Evolutionary conservation across 2,888 invertebrate species (phyloP), one percentile per base, ranked within the genome.

Genomic region (Trachelus troglodyta): DNA sequence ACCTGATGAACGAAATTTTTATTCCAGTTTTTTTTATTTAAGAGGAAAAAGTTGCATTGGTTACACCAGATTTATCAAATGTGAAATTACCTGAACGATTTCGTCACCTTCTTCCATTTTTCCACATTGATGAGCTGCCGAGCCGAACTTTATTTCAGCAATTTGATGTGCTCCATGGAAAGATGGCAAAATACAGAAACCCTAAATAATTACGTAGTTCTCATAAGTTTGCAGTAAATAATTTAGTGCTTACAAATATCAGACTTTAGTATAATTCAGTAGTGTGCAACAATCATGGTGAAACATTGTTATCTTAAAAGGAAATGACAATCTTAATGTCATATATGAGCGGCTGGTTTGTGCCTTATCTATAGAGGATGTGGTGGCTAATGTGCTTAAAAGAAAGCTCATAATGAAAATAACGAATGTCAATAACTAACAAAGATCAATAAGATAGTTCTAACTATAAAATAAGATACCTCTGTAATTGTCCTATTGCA

Each of bases 51-150:
- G 11, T 73, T 35, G 34, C 11, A 71, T 3, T 12, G 3, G 1
- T 33, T 71, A 15, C 34, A 71, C 12, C 1, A 71, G 2, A 30
- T 34, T 12, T 31, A 15, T 11, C 6, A 33, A 56, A 23, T 56
- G 56, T 23, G 2, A 56, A 23, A 23, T 23, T 56, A 97, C 97
- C 93, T 98, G 97, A 71, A 99, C 96, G 85, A 99, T 97, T 93
- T 99, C 99, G 92, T 99, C 99, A 0, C 98, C 99, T 86, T 96
- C 96, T 92, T 98, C 98, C 88, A 99, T 96, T 92, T 97, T 97
- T 3, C 97, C 97, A 85, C 97, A 97, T 68, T 96, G 95, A 92
- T 98, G 98, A 69, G 98, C 98, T 3, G 98, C 97, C 75, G 98
- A 97, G 87, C 97, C 96, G 92, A 96, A 96, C 90, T 97, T 97